Conservation (phyloP, 1,140 invertebrate species). For the Trichoplusia ni region DNA sequence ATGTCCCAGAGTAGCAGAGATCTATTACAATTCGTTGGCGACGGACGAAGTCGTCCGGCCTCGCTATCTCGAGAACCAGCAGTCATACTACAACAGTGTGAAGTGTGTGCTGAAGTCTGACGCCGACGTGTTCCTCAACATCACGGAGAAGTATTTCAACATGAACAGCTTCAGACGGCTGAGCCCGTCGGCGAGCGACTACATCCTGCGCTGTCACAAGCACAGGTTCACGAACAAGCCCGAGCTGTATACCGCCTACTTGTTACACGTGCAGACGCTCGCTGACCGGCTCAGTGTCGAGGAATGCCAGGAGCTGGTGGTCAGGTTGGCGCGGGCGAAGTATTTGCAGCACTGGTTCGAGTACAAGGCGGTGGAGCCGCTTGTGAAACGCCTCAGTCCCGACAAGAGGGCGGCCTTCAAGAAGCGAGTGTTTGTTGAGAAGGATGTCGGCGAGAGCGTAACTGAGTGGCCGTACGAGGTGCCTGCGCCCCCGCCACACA, state of each 20-base stretch:
- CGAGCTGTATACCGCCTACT: slow-evolving; percentile 50
- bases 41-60: slow-evolving; percentile 35
- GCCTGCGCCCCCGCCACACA: slow-evolving; percentile 2
- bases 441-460: slow-evolving; percentile 26
- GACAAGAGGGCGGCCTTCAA: slow-evolving; percentile 33
- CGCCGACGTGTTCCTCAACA: slow-evolving; percentile 49
- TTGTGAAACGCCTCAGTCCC: slow-evolving; percentile 48
- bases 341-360: slow-evolving; percentile 50
- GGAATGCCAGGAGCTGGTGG: slow-evolving; percentile 48
- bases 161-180: slow-evolving; percentile 28
- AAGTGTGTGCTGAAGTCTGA: slow-evolving; percentile 53
- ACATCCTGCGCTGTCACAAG: slow-evolving; percentile 52
- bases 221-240: slow-evolving; percentile 46
- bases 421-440: slow-evolving; percentile 39
- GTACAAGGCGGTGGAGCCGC: slow-evolving; percentile 56
- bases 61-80: slow-evolving; percentile 40
- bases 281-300: slow-evolving; percentile 43
- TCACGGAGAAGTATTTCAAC: slow-evolving; percentile 56
- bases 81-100: slow-evolving; percentile 46
- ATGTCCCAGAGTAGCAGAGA: slow-evolving; percentile 37
- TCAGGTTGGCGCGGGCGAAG: slow-evolving; percentile 50
- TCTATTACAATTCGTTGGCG: slow-evolving; percentile 51
- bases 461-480: slow-evolving; percentile 31
- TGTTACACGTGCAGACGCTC: slow-evolving; percentile 50
- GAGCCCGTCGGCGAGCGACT: slow-evolving; percentile 40